These are phyloP conservation scores for Cervus canadensis DNA, from an alignment of 2,113 vertebrate genomes.

Conservation along the genomic window DNA sequence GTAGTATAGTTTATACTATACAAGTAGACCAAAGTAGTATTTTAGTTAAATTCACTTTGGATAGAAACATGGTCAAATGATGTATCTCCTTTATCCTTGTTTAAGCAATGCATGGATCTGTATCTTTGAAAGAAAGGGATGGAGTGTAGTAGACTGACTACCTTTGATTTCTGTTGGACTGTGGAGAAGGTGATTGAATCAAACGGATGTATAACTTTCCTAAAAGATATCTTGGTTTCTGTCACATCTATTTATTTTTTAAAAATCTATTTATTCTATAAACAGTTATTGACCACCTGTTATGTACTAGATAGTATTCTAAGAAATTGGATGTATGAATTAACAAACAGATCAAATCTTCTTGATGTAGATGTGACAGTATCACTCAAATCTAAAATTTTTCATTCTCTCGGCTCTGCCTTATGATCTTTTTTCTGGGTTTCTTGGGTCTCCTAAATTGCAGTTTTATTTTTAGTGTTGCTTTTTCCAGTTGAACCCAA, in stretches of 20 bases:
- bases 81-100: background rate
- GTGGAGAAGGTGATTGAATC: background rate
- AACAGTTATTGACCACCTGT: background rate
- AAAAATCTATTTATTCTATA: background rate
- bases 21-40: background rate
- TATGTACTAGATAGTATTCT: background rate
- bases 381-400: background rate
- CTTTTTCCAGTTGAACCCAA: background rate
- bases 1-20: background rate
- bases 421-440: background rate
- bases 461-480: background rate
- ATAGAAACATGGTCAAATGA: background rate
- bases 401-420: background rate
- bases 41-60: background rate
- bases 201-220: background rate
- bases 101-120: background rate
- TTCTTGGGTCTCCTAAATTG: background rate
- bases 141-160: accelerated
- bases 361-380: background rate
- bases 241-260: background rate
- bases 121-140: background rate
- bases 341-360: background rate
- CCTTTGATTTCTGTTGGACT: background rate
- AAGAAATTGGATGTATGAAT: background rate
- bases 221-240: background rate